Evolutionary conservation across 2,113 vertebrate genomes (phyloP).

Genomic region (Rynchops niger): DNA sequence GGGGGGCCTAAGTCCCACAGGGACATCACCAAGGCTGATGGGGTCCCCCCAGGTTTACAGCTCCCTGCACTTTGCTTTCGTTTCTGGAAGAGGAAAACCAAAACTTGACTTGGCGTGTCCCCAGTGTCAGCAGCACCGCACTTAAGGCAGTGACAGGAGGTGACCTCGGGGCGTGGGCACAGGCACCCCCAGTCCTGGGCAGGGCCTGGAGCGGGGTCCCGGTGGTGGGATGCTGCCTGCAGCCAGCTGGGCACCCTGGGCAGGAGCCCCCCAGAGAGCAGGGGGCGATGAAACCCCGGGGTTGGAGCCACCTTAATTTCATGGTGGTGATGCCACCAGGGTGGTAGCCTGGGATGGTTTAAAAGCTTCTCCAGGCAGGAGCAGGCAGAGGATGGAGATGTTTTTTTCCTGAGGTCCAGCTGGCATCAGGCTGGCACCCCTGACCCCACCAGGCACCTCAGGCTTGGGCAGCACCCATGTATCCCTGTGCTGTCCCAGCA

Average conservation of each 20-base stretch:
- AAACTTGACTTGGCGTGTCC: background rate
- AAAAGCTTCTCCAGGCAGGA: background rate
- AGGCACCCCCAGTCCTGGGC: too few species aligned
- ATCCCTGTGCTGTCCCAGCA: background rate
- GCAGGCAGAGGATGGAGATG: background rate
- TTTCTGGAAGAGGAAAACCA: background rate
- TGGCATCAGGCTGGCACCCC: background rate
- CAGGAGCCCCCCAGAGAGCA: fast-evolving
- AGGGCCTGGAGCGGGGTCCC: background rate
- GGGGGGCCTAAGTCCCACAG: background rate
- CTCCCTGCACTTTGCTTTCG: background rate
- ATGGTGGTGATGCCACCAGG: fast-evolving
- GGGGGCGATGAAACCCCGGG: background rate
- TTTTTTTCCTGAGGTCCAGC: background rate
- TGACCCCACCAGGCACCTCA: background rate
- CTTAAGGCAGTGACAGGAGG: background rate
- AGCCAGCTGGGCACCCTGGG: background rate
- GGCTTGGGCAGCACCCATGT: background rate
- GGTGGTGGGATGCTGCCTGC: too few species aligned
- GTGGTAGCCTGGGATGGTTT: background rate
- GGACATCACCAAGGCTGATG: too few species aligned
- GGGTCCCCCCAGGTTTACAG: too few species aligned
- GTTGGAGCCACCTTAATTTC: background rate
- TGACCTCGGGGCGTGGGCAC: fast-evolving
- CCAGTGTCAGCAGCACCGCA: background rate